Evolutionary conservation across 2,113 vertebrate species (phyloP).

Genomic region (Lophius piscatorius): DNA sequence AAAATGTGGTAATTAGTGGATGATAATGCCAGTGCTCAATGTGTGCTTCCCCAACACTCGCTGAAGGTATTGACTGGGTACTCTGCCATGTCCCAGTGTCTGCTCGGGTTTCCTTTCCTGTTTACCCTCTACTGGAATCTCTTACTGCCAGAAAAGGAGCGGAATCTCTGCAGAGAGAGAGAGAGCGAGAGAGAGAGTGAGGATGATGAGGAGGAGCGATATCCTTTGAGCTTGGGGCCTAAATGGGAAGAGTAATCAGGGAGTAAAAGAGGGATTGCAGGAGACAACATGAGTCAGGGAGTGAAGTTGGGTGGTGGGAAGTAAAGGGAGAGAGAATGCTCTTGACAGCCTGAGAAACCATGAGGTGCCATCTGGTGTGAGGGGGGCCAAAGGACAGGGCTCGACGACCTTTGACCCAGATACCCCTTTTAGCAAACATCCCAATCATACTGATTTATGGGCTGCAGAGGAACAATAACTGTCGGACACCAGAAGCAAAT

Average conservation of each 20-base stretch:
- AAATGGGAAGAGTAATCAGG: slow-evolving; percentile 47
- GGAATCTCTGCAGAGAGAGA: slow-evolving; percentile 61
- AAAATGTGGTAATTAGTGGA: slow-evolving; percentile 73
- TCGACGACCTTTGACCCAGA: slow-evolving; percentile 81
- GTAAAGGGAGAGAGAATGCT: slow-evolving; percentile 39
- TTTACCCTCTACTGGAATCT: slow-evolving; percentile 59
- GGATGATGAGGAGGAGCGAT: slow-evolving; percentile 41
- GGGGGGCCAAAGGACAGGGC: slow-evolving; percentile 78
- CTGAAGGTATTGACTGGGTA: slow-evolving; percentile 56
- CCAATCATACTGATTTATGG: slow-evolving; percentile 75
- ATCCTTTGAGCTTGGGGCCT: slow-evolving; percentile 38
- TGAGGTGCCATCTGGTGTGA: slow-evolving; percentile 81
- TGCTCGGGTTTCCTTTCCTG: slow-evolving; percentile 70
- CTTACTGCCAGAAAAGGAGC: slow-evolving; percentile 61
- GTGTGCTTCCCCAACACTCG: slow-evolving; percentile 52
- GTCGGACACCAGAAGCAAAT: slow-evolving; percentile 56
- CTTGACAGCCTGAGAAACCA: slow-evolving; percentile 83
- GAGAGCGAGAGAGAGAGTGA: slow-evolving; percentile 41
- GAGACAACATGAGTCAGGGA: slow-evolving; percentile 38
- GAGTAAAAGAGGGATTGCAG: slow-evolving; percentile 41
- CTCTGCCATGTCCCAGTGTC: slow-evolving; percentile 45
- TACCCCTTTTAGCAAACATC: slow-evolving; percentile 82
- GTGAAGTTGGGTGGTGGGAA: slow-evolving; percentile 38
- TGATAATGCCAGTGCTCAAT: slow-evolving; percentile 54
- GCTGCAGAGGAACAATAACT: slow-evolving; percentile 79